Conservation (phyloP, 2,888 invertebrate genomes). For the Laspeyria flexula region DNA sequence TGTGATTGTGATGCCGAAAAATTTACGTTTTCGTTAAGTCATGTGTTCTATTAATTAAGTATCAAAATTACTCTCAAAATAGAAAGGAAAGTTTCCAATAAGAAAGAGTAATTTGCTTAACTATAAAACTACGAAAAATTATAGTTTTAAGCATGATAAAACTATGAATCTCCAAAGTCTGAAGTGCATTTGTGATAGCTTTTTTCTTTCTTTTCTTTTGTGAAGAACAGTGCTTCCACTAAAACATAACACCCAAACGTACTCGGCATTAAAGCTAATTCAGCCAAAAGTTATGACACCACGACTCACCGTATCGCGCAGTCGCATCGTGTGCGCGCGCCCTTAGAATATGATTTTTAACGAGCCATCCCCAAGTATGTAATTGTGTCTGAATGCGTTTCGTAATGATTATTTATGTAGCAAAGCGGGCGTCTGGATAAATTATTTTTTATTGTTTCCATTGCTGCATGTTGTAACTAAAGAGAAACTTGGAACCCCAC, state of each 20-base stretch:
- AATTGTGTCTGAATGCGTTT: slow-evolving; percentile 72
- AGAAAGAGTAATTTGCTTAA: too few relatives aligned
- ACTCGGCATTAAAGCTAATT: neutral
- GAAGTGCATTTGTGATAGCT: too few relatives aligned
- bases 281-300: slow-evolving; percentile 1
- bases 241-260: neutral
- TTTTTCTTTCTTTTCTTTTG: too few relatives aligned
- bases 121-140: too few relatives aligned
- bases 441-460: slow-evolving; percentile 76
- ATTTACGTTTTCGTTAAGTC: too few relatives aligned
- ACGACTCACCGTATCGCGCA: slow-evolving; percentile 6
- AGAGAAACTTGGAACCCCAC: slow-evolving; percentile 18
- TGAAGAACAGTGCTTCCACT: neutral
- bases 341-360: slow-evolving; percentile 72
- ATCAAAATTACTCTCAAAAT: too few relatives aligned
- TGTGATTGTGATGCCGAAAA: too few relatives aligned
- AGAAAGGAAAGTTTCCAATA: too few relatives aligned
- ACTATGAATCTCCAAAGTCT: too few relatives aligned
- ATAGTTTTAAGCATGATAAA: too few relatives aligned
- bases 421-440: slow-evolving; percentile 56
- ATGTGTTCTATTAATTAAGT: too few relatives aligned
- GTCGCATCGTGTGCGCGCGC: slow-evolving; percentile 42
- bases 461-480: slow-evolving; percentile 44
- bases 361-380: slow-evolving; percentile 73
- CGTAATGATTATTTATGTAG: slow-evolving; percentile 76